Conservation (phyloP, 1,140 invertebrate species). For the Caenorhabditis briggsae region DNA sequence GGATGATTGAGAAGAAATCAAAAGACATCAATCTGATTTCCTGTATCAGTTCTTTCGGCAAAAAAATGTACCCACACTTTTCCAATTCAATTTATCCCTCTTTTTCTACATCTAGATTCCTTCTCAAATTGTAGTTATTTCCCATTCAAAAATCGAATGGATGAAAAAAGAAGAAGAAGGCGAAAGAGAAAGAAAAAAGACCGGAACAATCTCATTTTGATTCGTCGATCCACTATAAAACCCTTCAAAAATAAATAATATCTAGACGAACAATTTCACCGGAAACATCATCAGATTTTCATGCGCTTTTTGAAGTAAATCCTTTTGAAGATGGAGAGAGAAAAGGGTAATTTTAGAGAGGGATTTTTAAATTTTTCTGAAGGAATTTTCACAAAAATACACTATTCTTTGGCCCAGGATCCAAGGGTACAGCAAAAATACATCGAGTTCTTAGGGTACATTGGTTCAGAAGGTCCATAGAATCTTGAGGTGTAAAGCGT, state of each 20-base stretch:
- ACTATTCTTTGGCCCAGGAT: no score
- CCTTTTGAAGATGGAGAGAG: neutral
- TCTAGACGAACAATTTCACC: conserved; percentile 36
- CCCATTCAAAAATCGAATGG: conserved; percentile 41
- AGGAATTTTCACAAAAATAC: no score
- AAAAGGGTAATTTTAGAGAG: no score
- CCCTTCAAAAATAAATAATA: conserved; percentile 54
- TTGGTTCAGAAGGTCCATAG: no score
- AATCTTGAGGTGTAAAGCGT: no score
- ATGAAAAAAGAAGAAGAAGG: no score
- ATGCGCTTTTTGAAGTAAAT: neutral
- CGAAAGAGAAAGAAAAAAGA: neutral
- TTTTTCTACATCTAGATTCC: neutral
- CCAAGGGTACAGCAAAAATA: no score
- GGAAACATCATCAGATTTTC: conserved; percentile 26
- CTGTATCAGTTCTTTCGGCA: neutral
- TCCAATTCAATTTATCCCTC: neutral
- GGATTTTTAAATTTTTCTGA: no score
- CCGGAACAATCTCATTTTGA: conserved; percentile 49
- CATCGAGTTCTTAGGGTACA: no score
- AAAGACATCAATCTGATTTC: conserved; percentile 42
- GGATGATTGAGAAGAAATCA: neutral
- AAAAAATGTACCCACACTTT: neutral
- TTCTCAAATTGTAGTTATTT: neutral
- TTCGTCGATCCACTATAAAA: conserved; percentile 40